These are phyloP conservation scores for Epinephelus coioides DNA, from an alignment of 2,797 vertebrate species.

Conservation along the genomic window DNA sequence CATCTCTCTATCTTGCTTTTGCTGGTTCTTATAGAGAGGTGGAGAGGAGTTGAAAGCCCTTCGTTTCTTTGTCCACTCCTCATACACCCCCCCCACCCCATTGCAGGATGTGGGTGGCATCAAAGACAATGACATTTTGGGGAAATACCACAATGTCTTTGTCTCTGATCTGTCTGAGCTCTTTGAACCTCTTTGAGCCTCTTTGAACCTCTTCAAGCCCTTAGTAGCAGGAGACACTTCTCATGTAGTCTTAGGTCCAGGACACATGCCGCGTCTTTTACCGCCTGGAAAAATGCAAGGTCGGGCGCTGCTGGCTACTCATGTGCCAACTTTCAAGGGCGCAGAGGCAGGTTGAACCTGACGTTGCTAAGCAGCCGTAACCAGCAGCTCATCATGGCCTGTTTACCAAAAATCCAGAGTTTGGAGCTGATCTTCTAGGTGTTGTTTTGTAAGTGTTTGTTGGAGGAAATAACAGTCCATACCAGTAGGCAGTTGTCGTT, in stretches of 20 bases:
- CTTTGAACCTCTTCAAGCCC: slow-evolving; percentile 26
- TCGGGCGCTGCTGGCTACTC: too few relatives aligned
- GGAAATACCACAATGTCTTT: slow-evolving; percentile 61
- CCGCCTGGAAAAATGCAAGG: too few relatives aligned
- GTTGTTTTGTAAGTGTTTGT: too few relatives aligned
- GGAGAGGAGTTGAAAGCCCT: slow-evolving; percentile 35
- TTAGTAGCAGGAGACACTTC: not conserved
- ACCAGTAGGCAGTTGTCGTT: too few relatives aligned
- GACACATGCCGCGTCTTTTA: too few relatives aligned
- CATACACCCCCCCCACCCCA: not conserved
- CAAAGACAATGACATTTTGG: slow-evolving; percentile 73
- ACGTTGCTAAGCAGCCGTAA: too few relatives aligned
- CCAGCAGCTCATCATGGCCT: too few relatives aligned
- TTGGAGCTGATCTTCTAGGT: too few relatives aligned
- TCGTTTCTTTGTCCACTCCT: slow-evolving; percentile 32
- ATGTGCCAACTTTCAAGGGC: too few relatives aligned
- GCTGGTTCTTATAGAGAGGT: slow-evolving; percentile 13
- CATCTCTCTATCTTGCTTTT: slow-evolving; percentile 44
- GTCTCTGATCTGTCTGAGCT: slow-evolving; percentile 37
- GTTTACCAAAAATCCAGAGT: too few relatives aligned
- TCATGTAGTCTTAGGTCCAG: not conserved
- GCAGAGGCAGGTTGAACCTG: too few relatives aligned
- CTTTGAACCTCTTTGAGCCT: slow-evolving; percentile 46
- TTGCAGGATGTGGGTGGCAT: slow-evolving; percentile 46
- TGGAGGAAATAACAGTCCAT: too few relatives aligned